phyloP scores from a whole-genome alignment of 2,888 invertebrate species.

The Hoplodrina ambigua region DNA sequence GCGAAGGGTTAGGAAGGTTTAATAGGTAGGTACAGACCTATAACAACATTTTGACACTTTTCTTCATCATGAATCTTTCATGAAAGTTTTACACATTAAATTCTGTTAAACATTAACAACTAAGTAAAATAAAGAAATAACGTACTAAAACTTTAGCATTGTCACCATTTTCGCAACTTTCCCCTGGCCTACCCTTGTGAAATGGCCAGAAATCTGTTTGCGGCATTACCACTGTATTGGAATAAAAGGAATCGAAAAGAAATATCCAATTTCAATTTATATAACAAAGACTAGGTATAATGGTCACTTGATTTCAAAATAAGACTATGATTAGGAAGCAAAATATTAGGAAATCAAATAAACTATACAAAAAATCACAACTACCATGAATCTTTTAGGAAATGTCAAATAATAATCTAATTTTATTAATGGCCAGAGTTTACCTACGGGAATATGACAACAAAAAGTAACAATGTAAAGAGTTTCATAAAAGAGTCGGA shows the following conservation, averaged over 20 bases:
- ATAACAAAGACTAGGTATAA: slow-evolving; percentile 36
- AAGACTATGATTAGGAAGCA: slow-evolving; percentile 41
- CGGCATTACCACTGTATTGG: slow-evolving; percentile 72
- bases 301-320: slow-evolving; percentile 41
- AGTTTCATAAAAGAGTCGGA: too few relatives aligned
- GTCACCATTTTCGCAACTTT: slow-evolving; percentile 53
- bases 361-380: slow-evolving; percentile 61
- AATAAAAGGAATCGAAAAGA: slow-evolving; percentile 15
- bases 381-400: slow-evolving; percentile 48
- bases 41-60: not conserved
- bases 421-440: slow-evolving; percentile 51
- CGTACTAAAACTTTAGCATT: slow-evolving; percentile 61
- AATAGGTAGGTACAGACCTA: not conserved
- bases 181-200: slow-evolving; percentile 59
- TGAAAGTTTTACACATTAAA: too few relatives aligned
- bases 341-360: slow-evolving; percentile 54
- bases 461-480: slow-evolving; percentile 29
- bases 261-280: slow-evolving; percentile 49
- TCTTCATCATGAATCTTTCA: not conserved
- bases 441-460: not conserved
- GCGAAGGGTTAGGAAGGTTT: not conserved
- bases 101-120: too few relatives aligned
- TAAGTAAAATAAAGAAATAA: not conserved
- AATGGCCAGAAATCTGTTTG: slow-evolving; percentile 82
- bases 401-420: slow-evolving; percentile 48